These are phyloP conservation scores for Parnassius mnemosyne DNA, from an alignment of 2,888 invertebrate species.

Conservation along the genomic window DNA sequence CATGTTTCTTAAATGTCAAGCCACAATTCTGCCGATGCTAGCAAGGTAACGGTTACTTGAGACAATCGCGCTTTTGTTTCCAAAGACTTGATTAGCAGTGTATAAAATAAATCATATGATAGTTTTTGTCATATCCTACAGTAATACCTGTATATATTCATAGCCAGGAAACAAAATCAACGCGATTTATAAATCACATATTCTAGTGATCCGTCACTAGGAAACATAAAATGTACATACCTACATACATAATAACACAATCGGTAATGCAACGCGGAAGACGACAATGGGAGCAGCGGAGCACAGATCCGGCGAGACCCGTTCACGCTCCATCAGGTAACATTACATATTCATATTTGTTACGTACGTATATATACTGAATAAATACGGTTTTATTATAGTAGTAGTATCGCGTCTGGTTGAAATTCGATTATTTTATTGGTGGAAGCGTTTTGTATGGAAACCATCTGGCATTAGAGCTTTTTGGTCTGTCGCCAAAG, in stretches of 20 bases:
- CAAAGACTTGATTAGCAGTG: constrained; percentile 1
- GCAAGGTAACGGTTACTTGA: not conserved
- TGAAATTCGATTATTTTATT: too few relatives aligned
- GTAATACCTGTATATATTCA: too few relatives aligned
- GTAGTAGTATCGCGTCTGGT: too few relatives aligned
- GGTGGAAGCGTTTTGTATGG: too few relatives aligned
- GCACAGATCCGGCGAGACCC: constrained; percentile 66
- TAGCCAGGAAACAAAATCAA: too few relatives aligned
- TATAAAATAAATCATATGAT: too few relatives aligned
- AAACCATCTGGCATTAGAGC: too few relatives aligned
- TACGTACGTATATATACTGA: constrained; percentile 28
- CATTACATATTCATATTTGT: constrained; percentile 28
- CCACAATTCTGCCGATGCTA: constrained; percentile 18
- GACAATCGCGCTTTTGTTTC: not conserved
- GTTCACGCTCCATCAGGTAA: constrained; percentile 69
- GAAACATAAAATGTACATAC: constrained; percentile 18
- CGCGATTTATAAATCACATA: too few relatives aligned
- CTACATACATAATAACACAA: constrained; percentile 8
- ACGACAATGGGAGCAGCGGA: constrained; percentile 66
- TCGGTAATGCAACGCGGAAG: constrained; percentile 58
- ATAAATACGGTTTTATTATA: constrained; percentile 28
- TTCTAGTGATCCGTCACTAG: not conserved
- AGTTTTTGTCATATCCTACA: too few relatives aligned
- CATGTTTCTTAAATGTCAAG: constrained; percentile 23
- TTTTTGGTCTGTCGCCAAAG: too few relatives aligned